Percentiles rank a stretch among this genome's conserved stretches.
Evolutionary conservation across 2,113 vertebrate genomes (phyloP).

Genomic region (Tilapia sparmanii): DNA sequence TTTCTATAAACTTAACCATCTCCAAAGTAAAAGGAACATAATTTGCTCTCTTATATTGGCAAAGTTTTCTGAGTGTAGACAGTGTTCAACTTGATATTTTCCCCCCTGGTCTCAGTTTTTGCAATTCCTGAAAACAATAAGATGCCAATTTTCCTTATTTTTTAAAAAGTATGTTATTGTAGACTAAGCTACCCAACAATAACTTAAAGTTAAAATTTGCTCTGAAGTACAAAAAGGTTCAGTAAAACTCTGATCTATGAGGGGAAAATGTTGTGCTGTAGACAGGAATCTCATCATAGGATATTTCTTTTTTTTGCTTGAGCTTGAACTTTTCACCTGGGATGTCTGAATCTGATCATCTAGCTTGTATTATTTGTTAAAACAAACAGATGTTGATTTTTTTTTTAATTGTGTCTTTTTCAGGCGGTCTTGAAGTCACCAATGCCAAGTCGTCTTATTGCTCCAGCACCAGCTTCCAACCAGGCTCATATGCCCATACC

Average conservation of each 20-base stretch:
- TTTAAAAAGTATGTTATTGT: neutral
- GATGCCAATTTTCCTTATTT: neutral
- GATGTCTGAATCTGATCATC: neutral
- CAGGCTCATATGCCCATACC: slow-evolving; percentile 79
- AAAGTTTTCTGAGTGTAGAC: neutral
- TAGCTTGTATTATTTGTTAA: neutral
- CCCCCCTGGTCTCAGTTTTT: rapidly evolving
- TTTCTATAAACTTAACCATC: neutral
- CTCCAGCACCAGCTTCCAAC: slow-evolving; percentile 89
- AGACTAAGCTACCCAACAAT: neutral
- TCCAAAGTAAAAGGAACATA: neutral
- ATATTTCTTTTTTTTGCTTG: neutral
- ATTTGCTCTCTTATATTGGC: neutral
- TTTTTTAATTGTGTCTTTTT: neutral
- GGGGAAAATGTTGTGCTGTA: neutral
- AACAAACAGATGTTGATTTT: neutral
- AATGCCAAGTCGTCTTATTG: slow-evolving; percentile 93
- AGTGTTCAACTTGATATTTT: neutral
- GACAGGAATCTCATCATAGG: neutral
- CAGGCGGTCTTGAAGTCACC: slow-evolving; percentile 87
- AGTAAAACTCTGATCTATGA: neutral
- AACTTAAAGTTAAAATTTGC: neutral
- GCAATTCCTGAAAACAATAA: neutral
- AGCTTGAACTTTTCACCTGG: neutral
- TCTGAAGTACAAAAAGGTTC: too few species aligned